A percentile compares a stretch with the other conserved stretches of the same genome.
Conservation (phyloP, 2,888 invertebrate genomes). For the Camponotus fellah region DNA sequence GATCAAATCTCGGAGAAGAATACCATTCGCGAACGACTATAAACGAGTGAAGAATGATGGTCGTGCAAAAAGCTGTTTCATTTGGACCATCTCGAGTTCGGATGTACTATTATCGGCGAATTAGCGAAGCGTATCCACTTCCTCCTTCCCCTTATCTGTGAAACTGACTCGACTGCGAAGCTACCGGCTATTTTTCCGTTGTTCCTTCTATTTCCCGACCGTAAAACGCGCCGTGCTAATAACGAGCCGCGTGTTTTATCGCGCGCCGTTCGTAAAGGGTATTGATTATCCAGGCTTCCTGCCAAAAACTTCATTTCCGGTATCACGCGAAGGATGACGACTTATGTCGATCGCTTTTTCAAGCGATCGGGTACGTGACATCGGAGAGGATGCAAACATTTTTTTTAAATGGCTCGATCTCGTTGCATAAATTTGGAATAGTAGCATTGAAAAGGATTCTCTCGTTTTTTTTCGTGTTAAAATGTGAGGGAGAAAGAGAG, state of each 20-base stretch:
- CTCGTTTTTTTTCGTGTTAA: not conserved
- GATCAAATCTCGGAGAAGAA: not conserved
- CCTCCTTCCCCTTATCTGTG: constrained; percentile 24
- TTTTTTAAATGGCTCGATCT: constrained; percentile 21
- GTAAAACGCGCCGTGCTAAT: constrained; percentile 44
- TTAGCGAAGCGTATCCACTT: constrained; percentile 29
- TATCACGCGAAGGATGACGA: constrained; percentile 47
- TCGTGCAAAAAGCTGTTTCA: not conserved
- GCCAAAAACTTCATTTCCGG: constrained; percentile 63
- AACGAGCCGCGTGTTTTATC: constrained; percentile 60
- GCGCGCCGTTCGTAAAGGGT: constrained; percentile 54
- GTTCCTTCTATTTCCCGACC: constrained; percentile 24
- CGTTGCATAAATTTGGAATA: constrained; percentile 33
- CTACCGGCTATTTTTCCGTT: constrained; percentile 27
- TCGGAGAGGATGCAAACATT: not conserved
- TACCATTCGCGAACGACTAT: not conserved
- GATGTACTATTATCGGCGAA: not conserved
- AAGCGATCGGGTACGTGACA: not conserved
- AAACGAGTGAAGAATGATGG: not conserved
- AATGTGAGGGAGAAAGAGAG: not conserved
- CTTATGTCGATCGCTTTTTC: constrained; percentile 46
- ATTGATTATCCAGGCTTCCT: constrained; percentile 62
- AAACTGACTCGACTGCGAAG: constrained; percentile 16
- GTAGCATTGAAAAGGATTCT: not conserved
- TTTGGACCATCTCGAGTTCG: not conserved